These are phyloP conservation scores for Paralvinella palmiformis DNA, from an alignment of 1,140 invertebrate species.

Conservation along the genomic window DNA sequence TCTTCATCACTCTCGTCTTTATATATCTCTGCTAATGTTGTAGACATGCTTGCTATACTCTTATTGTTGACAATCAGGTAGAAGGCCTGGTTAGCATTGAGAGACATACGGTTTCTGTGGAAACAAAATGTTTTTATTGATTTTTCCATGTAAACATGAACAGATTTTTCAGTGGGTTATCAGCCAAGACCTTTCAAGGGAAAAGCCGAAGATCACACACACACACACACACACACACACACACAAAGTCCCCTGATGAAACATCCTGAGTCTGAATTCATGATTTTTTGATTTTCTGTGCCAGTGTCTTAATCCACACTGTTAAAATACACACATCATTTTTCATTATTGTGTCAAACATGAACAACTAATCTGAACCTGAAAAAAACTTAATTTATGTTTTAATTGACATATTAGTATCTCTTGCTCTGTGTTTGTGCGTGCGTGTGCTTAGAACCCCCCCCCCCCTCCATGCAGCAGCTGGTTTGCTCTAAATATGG, in stretches of 20 bases:
- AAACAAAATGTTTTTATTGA: slow-evolving; percentile 4
- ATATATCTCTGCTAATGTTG: slow-evolving; percentile 57
- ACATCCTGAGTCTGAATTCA: too few species aligned
- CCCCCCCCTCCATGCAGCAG: too few species aligned
- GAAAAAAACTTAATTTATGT: too few species aligned
- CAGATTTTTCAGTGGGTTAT: background rate
- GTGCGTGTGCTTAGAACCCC: too few species aligned
- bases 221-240: background rate
- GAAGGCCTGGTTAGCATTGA: slow-evolving; percentile 63
- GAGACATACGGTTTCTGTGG: slow-evolving; percentile 59
- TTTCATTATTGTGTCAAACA: too few species aligned
- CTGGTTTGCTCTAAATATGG: too few species aligned
- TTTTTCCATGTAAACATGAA: background rate
- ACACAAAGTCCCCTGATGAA: background rate
- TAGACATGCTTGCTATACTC: slow-evolving; percentile 57
- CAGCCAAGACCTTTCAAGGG: background rate
- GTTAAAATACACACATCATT: too few species aligned
- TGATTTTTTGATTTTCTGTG: too few species aligned
- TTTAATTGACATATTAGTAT: too few species aligned
- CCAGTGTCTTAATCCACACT: too few species aligned
- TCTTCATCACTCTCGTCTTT: slow-evolving; percentile 56
- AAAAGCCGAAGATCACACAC: background rate
- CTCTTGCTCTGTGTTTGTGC: too few species aligned
- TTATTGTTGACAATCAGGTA: slow-evolving; percentile 60
- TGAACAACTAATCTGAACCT: too few species aligned